A percentile compares a stretch with the other conserved stretches of the same genome.
These are phyloP conservation scores for Cuniculus paca DNA, from an alignment of 2,797 vertebrate species.

Conservation along the genomic window DNA sequence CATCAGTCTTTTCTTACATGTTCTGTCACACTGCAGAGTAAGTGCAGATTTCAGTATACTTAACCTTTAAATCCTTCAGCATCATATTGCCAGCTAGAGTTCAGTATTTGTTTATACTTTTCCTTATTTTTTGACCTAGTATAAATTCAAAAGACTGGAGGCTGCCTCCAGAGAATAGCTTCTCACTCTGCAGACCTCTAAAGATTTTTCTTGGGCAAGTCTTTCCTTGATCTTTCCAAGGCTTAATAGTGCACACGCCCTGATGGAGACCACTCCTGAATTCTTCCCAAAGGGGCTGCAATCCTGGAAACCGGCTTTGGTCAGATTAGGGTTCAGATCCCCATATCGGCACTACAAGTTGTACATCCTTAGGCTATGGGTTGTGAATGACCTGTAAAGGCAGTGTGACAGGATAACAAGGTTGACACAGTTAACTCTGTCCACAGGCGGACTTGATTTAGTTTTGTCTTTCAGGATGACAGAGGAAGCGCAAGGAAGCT, in stretches of 20 bases:
- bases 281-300: not conserved
- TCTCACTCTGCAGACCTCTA: no score
- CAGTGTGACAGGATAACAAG: not conserved
- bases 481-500: no score
- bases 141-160: conserved; percentile 18
- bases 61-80: not conserved
- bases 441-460: not conserved
- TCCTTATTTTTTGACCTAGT: not conserved
- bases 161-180: not conserved
- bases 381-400: not conserved
- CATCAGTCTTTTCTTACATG: not conserved
- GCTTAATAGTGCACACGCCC: not conserved
- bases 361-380: not conserved
- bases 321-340: not conserved
- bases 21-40: not conserved
- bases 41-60: not conserved
- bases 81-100: not conserved
- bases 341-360: not conserved
- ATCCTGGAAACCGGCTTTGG: not conserved
- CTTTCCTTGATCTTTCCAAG: not conserved
- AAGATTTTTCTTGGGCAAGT: not conserved
- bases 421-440: not conserved
- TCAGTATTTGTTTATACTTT: not conserved
- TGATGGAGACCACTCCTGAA: not conserved
- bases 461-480: not conserved